Conservation (phyloP, 2,113 vertebrate species). For the Anhinga rufa region DNA sequence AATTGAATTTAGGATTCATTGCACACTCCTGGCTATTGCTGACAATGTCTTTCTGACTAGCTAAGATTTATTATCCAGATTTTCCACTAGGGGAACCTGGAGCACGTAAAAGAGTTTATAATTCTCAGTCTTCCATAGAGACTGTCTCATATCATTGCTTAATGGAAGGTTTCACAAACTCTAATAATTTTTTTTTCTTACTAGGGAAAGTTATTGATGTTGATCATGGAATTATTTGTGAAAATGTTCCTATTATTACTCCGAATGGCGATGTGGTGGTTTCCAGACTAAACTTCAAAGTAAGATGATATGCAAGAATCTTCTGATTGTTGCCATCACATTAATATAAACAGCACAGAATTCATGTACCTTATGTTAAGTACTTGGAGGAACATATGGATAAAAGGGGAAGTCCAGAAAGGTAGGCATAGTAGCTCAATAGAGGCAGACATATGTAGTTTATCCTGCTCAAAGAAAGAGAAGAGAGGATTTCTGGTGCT, state of each 20-base stretch:
- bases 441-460: conserved; percentile 45
- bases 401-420: conserved; percentile 73
- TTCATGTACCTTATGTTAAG: conserved; percentile 71
- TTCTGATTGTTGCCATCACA: conserved; percentile 74
- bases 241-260: conserved; percentile 97
- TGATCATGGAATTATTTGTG: conserved; percentile 95
- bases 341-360: conserved; percentile 70
- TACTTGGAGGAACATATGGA: conserved; percentile 70
- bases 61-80: background rate
- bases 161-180: background rate
- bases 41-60: background rate
- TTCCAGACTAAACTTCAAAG: conserved; percentile 93
- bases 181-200: background rate
- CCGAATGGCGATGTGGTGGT: conserved; percentile 95
- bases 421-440: conserved; percentile 67
- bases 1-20: background rate
- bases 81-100: background rate
- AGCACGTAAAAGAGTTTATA: background rate
- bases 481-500: conserved; percentile 21
- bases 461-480: conserved; percentile 25
- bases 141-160: background rate
- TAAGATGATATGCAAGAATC: conserved; percentile 77
- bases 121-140: background rate
- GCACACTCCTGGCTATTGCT: background rate
- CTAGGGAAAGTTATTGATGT: conserved; percentile 94